phyloP scores from a whole-genome alignment of 2,888 invertebrate genomes.

The Timema podura region DNA sequence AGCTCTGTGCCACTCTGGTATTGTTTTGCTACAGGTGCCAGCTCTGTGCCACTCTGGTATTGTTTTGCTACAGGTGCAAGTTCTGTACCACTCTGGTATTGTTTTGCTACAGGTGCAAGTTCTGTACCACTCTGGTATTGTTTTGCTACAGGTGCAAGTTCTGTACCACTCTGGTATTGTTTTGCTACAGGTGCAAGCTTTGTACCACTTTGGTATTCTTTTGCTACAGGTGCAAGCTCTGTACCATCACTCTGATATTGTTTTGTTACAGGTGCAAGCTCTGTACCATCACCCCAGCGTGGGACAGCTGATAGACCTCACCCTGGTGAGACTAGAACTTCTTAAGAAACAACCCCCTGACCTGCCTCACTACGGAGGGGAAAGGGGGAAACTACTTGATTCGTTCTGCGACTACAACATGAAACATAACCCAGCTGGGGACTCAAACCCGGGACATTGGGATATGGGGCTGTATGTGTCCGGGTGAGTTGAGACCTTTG shows the following conservation, averaged over 20 bases:
- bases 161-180: too few relatives aligned
- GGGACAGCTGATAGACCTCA: slow-evolving; percentile 61
- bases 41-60: slow-evolving; percentile 78
- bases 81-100: too few relatives aligned
- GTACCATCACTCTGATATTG: too few relatives aligned
- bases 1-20: too few relatives aligned
- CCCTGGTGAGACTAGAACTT: slow-evolving; percentile 65
- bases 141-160: too few relatives aligned
- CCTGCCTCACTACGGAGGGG: slow-evolving; percentile 61
- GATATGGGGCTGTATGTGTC: slow-evolving; percentile 75
- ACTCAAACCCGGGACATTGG: slow-evolving; percentile 70
- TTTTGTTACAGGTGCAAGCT: slow-evolving; percentile 69
- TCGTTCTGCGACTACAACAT: slow-evolving; percentile 70
- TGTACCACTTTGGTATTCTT: too few relatives aligned
- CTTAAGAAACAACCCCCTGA: slow-evolving; percentile 60
- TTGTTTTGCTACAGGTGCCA: slow-evolving; percentile 67
- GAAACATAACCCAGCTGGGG: slow-evolving; percentile 60
- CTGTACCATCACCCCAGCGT: slow-evolving; percentile 72
- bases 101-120: too few relatives aligned
- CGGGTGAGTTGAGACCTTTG: slow-evolving; percentile 56
- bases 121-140: too few relatives aligned
- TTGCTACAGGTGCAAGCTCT: too few relatives aligned
- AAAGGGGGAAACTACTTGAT: slow-evolving; percentile 63
- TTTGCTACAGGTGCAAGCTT: too few relatives aligned
- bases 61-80: too few relatives aligned